phyloP scores from a whole-genome alignment of 2,888 invertebrate genomes.

The Penaeus monodon region DNA sequence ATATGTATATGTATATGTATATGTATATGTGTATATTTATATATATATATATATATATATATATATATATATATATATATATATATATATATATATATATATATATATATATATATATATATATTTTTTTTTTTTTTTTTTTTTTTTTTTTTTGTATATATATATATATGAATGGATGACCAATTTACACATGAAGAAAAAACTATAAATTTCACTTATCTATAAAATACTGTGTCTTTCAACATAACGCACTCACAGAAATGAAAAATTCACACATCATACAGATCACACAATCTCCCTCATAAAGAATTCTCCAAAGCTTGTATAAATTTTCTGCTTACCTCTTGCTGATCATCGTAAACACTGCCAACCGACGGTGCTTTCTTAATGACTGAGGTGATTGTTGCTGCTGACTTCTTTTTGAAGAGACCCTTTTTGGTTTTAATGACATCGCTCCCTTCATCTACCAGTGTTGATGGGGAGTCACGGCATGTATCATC shows the following conservation, averaged over 20 bases:
- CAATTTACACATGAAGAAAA: neutral
- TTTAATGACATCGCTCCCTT: conserved; percentile 69
- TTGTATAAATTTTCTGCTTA: neutral
- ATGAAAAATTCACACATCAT: no score
- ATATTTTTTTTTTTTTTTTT: no score
- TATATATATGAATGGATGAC: neutral
- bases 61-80: conserved; percentile 16
- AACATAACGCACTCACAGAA: no score
- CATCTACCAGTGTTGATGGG: conserved; percentile 48
- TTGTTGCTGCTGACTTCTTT: conserved; percentile 88
- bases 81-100: conserved; percentile 10
- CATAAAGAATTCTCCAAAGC: neutral
- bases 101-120: conserved; percentile 12
- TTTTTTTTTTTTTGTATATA: no score
- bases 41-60: conserved; percentile 16
- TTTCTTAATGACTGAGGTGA: conserved; percentile 58
- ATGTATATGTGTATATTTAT: neutral
- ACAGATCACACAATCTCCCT: neutral
- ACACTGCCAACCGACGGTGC: conserved; percentile 61
- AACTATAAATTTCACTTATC: no score
- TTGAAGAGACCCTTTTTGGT: conserved; percentile 87
- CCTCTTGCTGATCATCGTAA: conserved; percentile 59
- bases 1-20: neutral
- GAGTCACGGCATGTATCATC: conserved; percentile 55
- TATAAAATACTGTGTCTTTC: no score